Conservation (phyloP, 1,140 invertebrate species). For the Coelopa frigida region DNA sequence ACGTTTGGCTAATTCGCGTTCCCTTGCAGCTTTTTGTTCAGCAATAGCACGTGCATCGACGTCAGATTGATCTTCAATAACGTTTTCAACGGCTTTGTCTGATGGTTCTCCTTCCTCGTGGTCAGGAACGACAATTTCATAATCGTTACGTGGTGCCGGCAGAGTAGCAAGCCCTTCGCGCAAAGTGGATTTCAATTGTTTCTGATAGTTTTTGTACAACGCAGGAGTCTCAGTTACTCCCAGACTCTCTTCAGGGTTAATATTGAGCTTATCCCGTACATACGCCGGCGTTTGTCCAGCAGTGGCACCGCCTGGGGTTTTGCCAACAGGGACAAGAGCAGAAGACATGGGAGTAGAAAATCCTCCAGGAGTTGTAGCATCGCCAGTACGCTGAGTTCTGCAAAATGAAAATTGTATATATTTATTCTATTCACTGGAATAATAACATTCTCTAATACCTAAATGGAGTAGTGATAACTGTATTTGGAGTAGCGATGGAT, state of each 20-base stretch:
- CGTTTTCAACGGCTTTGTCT: slow-evolving; percentile 42
- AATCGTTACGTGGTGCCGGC: slow-evolving; percentile 91
- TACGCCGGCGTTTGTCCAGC: slow-evolving; percentile 39
- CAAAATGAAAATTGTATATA: not conserved
- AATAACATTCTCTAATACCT: slow-evolving; percentile 39
- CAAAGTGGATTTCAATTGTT: slow-evolving; percentile 67
- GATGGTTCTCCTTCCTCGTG: slow-evolving; percentile 60
- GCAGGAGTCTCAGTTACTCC: slow-evolving; percentile 61
- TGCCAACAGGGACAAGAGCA: slow-evolving; percentile 39
- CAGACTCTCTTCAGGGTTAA: slow-evolving; percentile 80
- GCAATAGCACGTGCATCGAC: slow-evolving; percentile 59
- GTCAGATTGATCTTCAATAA: slow-evolving; percentile 82
- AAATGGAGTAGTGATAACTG: slow-evolving; percentile 88
- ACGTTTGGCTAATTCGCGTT: slow-evolving; percentile 63
- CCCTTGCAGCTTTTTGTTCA: slow-evolving; percentile 29
- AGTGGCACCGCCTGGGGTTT: slow-evolving; percentile 17
- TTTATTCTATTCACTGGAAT: slow-evolving; percentile 33
- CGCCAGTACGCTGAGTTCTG: slow-evolving; percentile 40
- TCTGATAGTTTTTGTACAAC: slow-evolving; percentile 55
- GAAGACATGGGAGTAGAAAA: slow-evolving; percentile 48
- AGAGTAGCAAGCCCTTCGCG: slow-evolving; percentile 65
- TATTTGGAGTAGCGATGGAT: slow-evolving; percentile 84
- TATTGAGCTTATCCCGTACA: slow-evolving; percentile 89
- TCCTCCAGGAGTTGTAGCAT: slow-evolving; percentile 45
- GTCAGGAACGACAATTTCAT: slow-evolving; percentile 95